Percentiles rank a stretch among this genome's conserved stretches.
phyloP scores from a whole-genome alignment of 2,888 invertebrate genomes.

The Mylabris sibirica region DNA sequence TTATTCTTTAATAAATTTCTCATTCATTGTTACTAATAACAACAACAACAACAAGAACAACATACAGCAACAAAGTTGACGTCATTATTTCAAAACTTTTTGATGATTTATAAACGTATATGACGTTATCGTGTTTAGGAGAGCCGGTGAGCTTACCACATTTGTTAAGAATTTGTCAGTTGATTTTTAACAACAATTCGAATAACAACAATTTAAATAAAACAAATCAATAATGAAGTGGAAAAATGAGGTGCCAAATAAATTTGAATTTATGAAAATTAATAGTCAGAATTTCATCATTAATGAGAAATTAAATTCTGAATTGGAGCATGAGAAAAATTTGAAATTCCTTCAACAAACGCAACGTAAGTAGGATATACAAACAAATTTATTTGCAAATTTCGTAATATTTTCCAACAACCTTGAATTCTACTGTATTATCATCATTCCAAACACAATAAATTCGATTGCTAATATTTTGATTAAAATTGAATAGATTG shows the following conservation, averaged over 20 bases:
- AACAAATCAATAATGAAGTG: constrained; percentile 39
- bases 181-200: constrained; percentile 16
- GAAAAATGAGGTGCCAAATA: constrained; percentile 44
- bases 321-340: constrained; percentile 42
- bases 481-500: neutral
- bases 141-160: constrained; percentile 26
- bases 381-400: constrained; percentile 3
- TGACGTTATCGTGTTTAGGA: constrained; percentile 16
- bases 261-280: constrained; percentile 48
- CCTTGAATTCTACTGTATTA: constrained; percentile 10
- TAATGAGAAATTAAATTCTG: constrained; percentile 47
- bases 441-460: neutral
- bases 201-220: constrained; percentile 2
- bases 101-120: neutral
- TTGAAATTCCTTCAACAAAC: constrained; percentile 29
- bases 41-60: too few species aligned
- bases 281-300: constrained; percentile 49
- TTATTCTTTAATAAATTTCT: neutral
- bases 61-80: constrained; percentile 13
- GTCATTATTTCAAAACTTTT: neutral
- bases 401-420: constrained; percentile 9
- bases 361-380: constrained; percentile 22
- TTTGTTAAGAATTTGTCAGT: constrained; percentile 33
- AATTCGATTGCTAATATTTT: neutral
- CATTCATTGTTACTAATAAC: neutral